phyloP scores from a whole-genome alignment of 2,797 vertebrate species.

The Balearica regulorum region DNA sequence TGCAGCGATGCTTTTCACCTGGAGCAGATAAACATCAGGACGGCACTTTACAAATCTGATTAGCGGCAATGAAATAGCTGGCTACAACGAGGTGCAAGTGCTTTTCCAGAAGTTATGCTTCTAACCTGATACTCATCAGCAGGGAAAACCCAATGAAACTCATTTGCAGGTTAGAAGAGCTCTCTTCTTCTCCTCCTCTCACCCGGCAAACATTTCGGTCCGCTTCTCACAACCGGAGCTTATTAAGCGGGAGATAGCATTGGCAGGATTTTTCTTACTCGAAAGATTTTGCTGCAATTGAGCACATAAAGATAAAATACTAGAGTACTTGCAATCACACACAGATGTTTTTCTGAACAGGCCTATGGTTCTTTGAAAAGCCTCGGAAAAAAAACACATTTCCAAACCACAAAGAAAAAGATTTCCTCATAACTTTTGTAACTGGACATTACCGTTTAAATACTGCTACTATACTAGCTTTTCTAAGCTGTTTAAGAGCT shows the following conservation, averaged over 20 bases:
- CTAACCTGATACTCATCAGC: neutral
- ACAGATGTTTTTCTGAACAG: neutral
- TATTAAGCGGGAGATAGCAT: neutral
- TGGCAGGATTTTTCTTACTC: neutral
- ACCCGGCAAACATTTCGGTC: neutral
- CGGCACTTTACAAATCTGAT: constrained; percentile 61
- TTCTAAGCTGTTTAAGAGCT: neutral
- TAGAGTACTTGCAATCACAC: neutral
- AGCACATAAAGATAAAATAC: neutral
- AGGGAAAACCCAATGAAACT: neutral
- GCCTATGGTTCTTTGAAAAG: neutral
- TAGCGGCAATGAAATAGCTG: neutral
- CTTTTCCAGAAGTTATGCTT: neutral
- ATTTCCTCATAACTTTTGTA: neutral
- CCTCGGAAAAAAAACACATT: neutral
- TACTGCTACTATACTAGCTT: neutral
- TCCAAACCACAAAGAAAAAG: neutral
- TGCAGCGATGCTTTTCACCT: constrained; percentile 55
- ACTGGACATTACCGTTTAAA: neutral
- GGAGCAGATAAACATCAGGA: constrained; percentile 63
- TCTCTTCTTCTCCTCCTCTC: neutral
- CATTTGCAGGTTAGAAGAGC: neutral
- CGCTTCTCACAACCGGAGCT: neutral
- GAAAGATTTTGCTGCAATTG: neutral
- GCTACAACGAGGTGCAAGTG: neutral